Conservation (phyloP, 2,888 invertebrate genomes). For the Leucophora obtusa region DNA sequence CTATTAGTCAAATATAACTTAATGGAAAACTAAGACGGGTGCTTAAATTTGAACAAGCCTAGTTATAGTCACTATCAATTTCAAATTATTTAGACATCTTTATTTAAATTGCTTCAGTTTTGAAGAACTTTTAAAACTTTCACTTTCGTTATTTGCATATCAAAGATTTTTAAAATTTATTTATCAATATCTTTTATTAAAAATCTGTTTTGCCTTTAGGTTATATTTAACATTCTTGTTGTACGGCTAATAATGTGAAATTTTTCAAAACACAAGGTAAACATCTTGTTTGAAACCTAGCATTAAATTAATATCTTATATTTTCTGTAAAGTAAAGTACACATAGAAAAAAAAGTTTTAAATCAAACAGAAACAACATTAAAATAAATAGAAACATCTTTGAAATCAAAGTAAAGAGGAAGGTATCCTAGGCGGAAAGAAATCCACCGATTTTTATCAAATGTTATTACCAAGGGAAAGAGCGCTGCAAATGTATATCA, state of each 20-base stretch:
- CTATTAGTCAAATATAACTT: constrained; percentile 72
- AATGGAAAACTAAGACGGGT: constrained; percentile 1
- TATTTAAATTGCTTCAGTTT: too few relatives aligned
- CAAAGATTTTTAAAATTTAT: neutral
- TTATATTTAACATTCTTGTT: constrained; percentile 30
- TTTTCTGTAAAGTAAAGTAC: constrained; percentile 3
- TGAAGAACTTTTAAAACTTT: too few relatives aligned
- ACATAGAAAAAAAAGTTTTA: too few relatives aligned
- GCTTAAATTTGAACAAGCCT: neutral
- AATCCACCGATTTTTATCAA: too few relatives aligned
- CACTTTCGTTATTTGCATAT: constrained; percentile 19
- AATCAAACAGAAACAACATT: too few relatives aligned
- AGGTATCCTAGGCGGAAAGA: too few relatives aligned
- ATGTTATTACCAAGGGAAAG: too few relatives aligned
- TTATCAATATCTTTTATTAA: constrained; percentile 34
- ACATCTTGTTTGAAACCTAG: constrained; percentile 21
- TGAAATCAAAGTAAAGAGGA: too few relatives aligned
- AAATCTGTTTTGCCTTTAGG: constrained; percentile 35
- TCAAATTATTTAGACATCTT: too few relatives aligned
- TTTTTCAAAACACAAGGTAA: neutral
- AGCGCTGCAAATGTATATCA: too few relatives aligned
- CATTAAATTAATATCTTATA: constrained; percentile 49
- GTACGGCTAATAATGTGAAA: neutral
- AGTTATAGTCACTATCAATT: too few relatives aligned
- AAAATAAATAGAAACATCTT: too few relatives aligned